These are phyloP conservation scores for Masnerella sp. DNA, from an alignment of 2,888 invertebrate species.

Conservation along the genomic window DNA sequence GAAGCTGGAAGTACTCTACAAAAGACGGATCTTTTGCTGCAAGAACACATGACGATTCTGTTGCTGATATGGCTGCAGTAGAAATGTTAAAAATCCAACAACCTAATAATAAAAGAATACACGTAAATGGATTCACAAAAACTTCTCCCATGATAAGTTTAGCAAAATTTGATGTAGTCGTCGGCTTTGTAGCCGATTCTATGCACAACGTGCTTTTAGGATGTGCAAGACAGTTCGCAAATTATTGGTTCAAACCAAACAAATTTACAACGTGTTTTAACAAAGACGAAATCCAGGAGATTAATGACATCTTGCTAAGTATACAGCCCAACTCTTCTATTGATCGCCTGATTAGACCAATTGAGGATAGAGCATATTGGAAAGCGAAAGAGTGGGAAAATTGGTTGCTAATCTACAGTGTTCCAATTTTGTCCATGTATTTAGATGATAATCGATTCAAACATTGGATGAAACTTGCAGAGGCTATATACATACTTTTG, in stretches of 20 bases:
- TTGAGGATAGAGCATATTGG: slow-evolving; percentile 1
- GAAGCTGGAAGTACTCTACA: no score
- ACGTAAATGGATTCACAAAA: slow-evolving; percentile 12
- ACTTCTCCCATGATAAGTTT: not conserved
- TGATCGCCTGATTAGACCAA: not conserved
- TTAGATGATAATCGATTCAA: no score
- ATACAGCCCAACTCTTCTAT: no score
- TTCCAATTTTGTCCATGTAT: not conserved
- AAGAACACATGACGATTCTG: not conserved
- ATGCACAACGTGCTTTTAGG: slow-evolving; percentile 2
- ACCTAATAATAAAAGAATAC: not conserved
- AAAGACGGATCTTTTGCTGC: no score
- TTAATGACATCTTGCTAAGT: no score
- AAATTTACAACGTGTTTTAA: not conserved
- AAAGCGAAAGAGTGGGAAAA: slow-evolving; percentile 12
- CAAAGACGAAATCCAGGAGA: not conserved
- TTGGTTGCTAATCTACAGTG: slow-evolving; percentile 3
- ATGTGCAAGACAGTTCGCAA: not conserved
- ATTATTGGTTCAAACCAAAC: slow-evolving; percentile 1
- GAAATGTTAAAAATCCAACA: not conserved
- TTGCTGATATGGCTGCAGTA: not conserved
- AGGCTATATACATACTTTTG: not conserved
- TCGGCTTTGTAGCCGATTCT: not conserved
- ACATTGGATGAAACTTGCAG: not conserved
- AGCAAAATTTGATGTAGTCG: not conserved